phyloP scores from a whole-genome alignment of 2,797 vertebrate genomes.

The Otus scops region DNA sequence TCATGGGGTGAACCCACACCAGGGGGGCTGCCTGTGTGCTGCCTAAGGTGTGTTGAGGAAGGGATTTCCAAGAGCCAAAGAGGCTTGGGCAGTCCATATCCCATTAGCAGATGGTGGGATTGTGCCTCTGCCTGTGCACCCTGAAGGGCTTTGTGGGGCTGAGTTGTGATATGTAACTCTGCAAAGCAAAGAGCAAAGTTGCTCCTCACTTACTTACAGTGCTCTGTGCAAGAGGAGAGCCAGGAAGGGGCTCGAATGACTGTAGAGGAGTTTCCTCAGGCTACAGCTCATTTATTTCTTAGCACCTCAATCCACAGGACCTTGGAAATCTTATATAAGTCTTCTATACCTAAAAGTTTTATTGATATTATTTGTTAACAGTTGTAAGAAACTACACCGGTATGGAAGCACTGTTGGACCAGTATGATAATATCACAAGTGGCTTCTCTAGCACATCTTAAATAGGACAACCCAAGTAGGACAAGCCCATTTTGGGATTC shows the following conservation, averaged over 20 bases:
- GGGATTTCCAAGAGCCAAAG: slow-evolving; percentile 38
- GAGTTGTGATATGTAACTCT: neutral
- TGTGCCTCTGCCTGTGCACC: neutral
- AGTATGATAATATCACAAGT: neutral
- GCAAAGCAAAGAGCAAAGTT: neutral
- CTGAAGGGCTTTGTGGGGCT: neutral
- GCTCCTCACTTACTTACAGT: fast-evolving
- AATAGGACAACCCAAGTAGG: neutral
- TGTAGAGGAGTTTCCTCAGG: neutral
- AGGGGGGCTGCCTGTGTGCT: neutral
- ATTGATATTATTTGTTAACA: neutral
- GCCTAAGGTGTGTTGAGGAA: neutral
- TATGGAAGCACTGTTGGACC: neutral
- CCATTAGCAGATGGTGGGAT: slow-evolving; percentile 24
- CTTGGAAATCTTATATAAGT: neutral
- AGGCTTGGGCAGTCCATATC: slow-evolving; percentile 21
- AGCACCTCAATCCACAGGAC: neutral
- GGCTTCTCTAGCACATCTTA: neutral
- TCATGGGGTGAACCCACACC: fast-evolving
- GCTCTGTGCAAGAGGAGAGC: neutral
- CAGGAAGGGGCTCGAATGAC: neutral
- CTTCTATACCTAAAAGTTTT: neutral
- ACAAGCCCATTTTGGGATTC: neutral
- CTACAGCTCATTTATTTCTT: neutral
- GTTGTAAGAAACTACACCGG: neutral